Percentiles rank a stretch among this genome's conserved stretches.
Evolutionary conservation across 2,113 vertebrate species (phyloP).

Genomic region (Varanus salvator): DNA sequence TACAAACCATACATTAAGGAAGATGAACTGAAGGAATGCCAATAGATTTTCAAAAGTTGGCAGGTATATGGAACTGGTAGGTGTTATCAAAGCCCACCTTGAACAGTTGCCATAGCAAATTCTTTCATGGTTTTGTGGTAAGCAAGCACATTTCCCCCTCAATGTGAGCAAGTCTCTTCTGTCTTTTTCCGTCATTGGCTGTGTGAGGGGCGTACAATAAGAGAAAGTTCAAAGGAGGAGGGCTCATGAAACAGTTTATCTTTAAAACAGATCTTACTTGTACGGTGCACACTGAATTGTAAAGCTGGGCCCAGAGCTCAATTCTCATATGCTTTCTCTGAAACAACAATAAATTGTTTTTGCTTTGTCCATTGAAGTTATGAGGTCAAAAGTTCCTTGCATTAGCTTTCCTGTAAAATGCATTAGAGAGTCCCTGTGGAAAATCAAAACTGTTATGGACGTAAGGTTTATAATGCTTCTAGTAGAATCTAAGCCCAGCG

Average conservation of each 20-base stretch:
- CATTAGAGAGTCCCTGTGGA: conserved; percentile 29
- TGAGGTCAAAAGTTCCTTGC: background rate
- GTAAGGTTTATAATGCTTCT: conserved; percentile 1
- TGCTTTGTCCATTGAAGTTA: background rate
- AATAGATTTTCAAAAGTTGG: background rate
- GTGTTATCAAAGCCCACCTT: background rate
- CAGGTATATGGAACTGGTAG: background rate
- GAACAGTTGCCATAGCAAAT: background rate
- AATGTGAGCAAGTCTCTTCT: background rate
- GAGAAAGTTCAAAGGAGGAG: background rate
- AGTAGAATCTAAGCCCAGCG: background rate
- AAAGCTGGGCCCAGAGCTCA: background rate
- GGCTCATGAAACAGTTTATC: background rate
- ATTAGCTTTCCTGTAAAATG: conserved; percentile 30
- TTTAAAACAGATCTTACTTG: background rate
- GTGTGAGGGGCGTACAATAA: background rate
- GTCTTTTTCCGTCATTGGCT: conserved; percentile 7
- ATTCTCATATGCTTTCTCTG: background rate
- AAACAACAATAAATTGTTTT: background rate
- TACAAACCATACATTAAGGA: background rate
- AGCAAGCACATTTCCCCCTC: background rate
- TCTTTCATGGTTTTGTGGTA: background rate
- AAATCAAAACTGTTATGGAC: conserved; percentile 31
- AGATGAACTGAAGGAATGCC: background rate
- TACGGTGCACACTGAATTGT: background rate